phyloP scores from a whole-genome alignment of 2,113 vertebrate genomes.

The Corythornis madagascariensis region DNA sequence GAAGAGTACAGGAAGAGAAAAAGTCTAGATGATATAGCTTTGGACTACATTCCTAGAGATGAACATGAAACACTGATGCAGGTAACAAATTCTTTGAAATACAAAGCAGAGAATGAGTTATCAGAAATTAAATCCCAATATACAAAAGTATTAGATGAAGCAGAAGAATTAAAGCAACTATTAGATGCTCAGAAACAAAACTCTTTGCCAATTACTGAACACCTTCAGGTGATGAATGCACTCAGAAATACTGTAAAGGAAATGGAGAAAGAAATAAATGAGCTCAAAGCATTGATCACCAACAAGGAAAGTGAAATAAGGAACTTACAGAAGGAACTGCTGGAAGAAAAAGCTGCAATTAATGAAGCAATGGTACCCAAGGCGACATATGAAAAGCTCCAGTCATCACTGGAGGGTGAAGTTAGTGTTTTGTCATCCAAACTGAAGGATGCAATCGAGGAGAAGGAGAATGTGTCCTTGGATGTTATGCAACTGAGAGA shows the following conservation, averaged over 20 bases:
- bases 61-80: conserved; percentile 80
- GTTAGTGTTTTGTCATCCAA: conserved; percentile 81
- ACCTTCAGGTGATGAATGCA: conserved; percentile 84
- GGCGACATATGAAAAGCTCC: conserved; percentile 77
- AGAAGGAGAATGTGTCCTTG: conserved; percentile 86
- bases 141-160: conserved; percentile 76
- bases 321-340: conserved; percentile 81
- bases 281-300: conserved; percentile 78
- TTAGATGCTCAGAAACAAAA: conserved; percentile 85
- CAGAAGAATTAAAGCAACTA: conserved; percentile 79
- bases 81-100: conserved; percentile 70
- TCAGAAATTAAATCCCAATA: conserved; percentile 80
- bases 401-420: conserved; percentile 80
- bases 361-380: conserved; percentile 81
- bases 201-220: conserved; percentile 84
- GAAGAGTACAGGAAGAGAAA: conserved; percentile 76
- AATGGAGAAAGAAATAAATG: conserved; percentile 81
- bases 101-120: conserved; percentile 81
- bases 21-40: conserved; percentile 66
- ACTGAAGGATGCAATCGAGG: conserved; percentile 86
- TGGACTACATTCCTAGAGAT: conserved; percentile 72
- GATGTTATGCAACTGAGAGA: conserved; percentile 84
- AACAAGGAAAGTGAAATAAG: conserved; percentile 81
- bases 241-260: conserved; percentile 83
- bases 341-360: conserved; percentile 77